Base-by-base conservation (phyloP, 2,888 invertebrate species). In the Pegoplata infirma region DNA sequence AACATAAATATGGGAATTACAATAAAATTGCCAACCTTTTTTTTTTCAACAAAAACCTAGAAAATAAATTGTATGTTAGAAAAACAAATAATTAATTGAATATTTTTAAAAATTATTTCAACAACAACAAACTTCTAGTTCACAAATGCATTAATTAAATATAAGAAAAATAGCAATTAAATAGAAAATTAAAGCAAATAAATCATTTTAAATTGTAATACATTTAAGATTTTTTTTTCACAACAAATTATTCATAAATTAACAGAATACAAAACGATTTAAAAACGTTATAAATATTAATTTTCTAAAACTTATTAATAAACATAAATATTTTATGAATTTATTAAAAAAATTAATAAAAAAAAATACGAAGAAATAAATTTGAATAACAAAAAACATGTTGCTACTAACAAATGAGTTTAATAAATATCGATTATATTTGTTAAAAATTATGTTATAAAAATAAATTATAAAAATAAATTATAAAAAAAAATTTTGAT, bases 121-220 rank as follows among this genome's bases (percentile, higher is more conserved):
- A 64, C 55, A 28, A n/a, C 7, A n/a, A 47, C 25, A 17, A 19
- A 49, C 23, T 49, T 25, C 6, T 17, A 23, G 5, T 49, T 32
- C 61, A 46, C 12, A 21, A 47, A 17, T 25, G 23, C 32, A 32
- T 56, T 63, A 64, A 51, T 49, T 49, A 63, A 63, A 17, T 63
- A 2, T 46, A 17, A 55, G 55, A 16, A 28, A 51, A 32, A 25
- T 19, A 10, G 17, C 63, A 72, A 71, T 61, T 72, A 47, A 63
- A 17, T 51, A 49, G 14, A 59, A 40, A 69, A 47, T 72, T 72
- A 56, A 12, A 55, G 51, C 23, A 72, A 56, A 72, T 64, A 64
- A 56, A 72, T 72, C 56, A 56, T 64, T 59, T 56, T 0, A 56
- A 56, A 49, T 47, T 14, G 3, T n/a, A 46, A 63, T 63, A 23